A percentile compares a stretch with the other conserved stretches of the same genome.
phyloP scores from a whole-genome alignment of 2,113 vertebrate species.

The Alaudala cheleensis region DNA sequence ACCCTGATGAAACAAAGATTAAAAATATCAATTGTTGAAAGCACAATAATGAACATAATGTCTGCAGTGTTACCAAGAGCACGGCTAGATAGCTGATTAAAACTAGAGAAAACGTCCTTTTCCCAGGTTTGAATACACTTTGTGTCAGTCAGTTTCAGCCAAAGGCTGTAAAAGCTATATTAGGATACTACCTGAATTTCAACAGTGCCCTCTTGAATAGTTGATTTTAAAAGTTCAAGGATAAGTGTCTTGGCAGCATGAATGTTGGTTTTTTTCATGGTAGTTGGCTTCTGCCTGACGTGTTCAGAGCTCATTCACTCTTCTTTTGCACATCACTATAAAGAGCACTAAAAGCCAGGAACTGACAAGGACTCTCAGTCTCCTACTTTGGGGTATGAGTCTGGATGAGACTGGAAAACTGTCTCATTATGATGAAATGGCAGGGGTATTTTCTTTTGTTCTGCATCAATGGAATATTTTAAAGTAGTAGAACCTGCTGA shows the following conservation, averaged over 20 bases:
- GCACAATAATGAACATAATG: not conserved
- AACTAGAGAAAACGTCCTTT: not conserved
- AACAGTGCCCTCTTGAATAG: not conserved
- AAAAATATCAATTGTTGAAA: not conserved
- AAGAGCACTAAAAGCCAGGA: not conserved
- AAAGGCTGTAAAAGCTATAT: not conserved
- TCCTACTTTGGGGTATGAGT: not conserved
- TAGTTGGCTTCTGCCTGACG: not conserved
- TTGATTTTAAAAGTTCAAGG: not conserved
- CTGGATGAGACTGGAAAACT: not conserved
- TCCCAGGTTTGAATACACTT: not conserved
- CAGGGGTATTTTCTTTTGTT: not conserved
- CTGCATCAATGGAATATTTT: not conserved
- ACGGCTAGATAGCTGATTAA: accelerated
- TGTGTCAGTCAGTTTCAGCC: not conserved
- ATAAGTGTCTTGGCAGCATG: not conserved
- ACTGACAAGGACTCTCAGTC: not conserved
- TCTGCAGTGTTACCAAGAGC: not conserved
- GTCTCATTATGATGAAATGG: not conserved
- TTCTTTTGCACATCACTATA: not conserved
- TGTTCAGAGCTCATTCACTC: not conserved
- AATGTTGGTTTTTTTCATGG: not conserved
- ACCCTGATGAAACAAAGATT: not conserved
- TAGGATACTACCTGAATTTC: not conserved
- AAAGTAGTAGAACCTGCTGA: not conserved